Base-by-base conservation (phyloP, 2,113 vertebrate genomes). In the Larimichthys crocea region DNA sequence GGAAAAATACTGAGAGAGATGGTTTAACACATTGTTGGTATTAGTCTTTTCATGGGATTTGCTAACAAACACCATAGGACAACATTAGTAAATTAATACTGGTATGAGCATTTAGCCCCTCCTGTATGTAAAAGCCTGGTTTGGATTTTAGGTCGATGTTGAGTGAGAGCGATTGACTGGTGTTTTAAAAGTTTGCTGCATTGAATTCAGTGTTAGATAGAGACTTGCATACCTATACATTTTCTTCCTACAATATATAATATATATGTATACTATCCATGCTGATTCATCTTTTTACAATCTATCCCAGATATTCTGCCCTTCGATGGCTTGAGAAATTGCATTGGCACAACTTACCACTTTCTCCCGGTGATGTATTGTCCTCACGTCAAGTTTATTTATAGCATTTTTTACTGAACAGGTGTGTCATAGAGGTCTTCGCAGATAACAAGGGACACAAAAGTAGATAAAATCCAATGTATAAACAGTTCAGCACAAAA, bases 401-500 rank as follows among this genome's bases (percentile, higher is more conserved):
- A 40, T 40, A 52, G 17, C 29, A 5, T 69, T 49, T 70, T 70
- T 70, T 7, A 49, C 68, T 19, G 15, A 52, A 40, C 20, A 31
- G 29, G 24, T 67, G 14, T 62, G 26, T 40, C 22, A n/a, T 46
- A 8, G 56, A 79, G 67, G 65, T 69, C 4, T 75, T 55, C 80
- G 52, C n/a, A 50, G 53, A 67, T 77, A 83, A 50, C 24, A 64
- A 20, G 22, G 17, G 42, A 22, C 20, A 83, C 19, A 55, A 70
- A 61, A 44, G 1, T n/a, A 60, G 64, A 69, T 53, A 7, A 62
- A 50, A 79, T 31, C 19, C 17, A 79, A 35, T 10, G 4, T 56
- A 12, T 40, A 46, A 74, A 59, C 16, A 44, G n/a, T 10, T 29
- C 1, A n/a, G 35, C 44, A 53, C 1, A 50, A 35, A 71, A 70